Evolutionary conservation across 2,113 vertebrate species (phyloP).

Genomic region (Syrmaticus mikado): DNA sequence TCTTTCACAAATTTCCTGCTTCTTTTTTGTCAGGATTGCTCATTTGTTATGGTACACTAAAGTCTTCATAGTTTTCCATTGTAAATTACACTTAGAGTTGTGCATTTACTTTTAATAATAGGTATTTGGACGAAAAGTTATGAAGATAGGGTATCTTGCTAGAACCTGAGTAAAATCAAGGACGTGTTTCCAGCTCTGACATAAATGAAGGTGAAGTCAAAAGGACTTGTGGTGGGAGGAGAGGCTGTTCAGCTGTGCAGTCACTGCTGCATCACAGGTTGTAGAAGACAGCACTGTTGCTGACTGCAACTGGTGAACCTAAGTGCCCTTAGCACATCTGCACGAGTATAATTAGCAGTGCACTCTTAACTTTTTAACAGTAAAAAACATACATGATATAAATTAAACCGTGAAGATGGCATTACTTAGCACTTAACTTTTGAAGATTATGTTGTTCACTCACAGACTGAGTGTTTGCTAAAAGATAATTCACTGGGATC

Average conservation of each 20-base stretch:
- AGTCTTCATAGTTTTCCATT: neutral
- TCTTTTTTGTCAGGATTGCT: neutral
- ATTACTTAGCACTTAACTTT: neutral
- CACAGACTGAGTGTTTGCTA: neutral
- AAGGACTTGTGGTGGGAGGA: neutral
- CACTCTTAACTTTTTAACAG: neutral
- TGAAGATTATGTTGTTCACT: neutral
- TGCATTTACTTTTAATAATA: neutral
- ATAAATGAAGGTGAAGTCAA: neutral
- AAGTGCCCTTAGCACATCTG: slow-evolving; percentile 30
- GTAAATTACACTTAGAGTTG: neutral
- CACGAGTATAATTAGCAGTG: neutral
- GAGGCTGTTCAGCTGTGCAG: slow-evolving; percentile 9
- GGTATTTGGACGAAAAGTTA: neutral
- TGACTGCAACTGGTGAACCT: neutral
- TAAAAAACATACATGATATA: neutral
- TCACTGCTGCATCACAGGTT: slow-evolving; percentile 21
- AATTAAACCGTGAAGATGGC: neutral
- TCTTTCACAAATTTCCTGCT: neutral
- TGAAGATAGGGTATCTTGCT: neutral
- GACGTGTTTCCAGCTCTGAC: neutral
- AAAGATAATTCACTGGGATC: neutral
- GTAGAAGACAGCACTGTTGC: neutral
- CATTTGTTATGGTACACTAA: neutral
- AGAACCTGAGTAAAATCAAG: neutral